Evolutionary conservation across 35 echinoderm and acorn worm species (phyloP).

Genomic region (Eucidaris tribuloides): DNA sequence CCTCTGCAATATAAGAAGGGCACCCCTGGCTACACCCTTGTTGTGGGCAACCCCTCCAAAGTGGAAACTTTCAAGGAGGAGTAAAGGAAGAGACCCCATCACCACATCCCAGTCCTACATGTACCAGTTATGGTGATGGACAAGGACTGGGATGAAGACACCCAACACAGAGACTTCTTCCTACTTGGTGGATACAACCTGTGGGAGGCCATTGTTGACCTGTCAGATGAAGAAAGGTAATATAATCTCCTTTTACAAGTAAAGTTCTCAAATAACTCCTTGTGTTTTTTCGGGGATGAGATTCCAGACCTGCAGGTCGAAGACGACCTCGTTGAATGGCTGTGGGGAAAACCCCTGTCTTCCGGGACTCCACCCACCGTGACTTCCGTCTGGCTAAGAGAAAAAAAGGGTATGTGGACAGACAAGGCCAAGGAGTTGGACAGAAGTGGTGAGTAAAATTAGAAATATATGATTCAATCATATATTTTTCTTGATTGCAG

Average conservation of each 20-base stretch:
- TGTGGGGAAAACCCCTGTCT: conserved; percentile 28
- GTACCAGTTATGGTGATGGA: background rate
- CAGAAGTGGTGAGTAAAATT: conserved; percentile 17
- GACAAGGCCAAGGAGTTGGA: conserved; percentile 46
- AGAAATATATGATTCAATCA: too few species aligned
- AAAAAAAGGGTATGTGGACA: conserved; percentile 28
- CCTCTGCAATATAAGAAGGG: background rate
- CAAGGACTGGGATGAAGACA: background rate
- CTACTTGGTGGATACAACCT: conserved; percentile 4
- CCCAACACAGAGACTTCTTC: background rate
- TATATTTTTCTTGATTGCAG: too few species aligned
- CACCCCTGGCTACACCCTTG: background rate
- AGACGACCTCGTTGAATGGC: conserved; percentile 50
- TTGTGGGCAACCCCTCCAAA: background rate
- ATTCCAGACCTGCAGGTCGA: too few species aligned
- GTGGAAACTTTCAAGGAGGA: background rate
- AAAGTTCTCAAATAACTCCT: too few species aligned
- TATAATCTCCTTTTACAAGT: too few species aligned
- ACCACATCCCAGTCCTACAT: background rate
- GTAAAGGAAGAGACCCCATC: background rate
- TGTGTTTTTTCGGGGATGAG: too few species aligned
- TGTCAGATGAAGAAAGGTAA: background rate
- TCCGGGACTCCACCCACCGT: conserved; percentile 45
- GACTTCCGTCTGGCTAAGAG: conserved; percentile 46
- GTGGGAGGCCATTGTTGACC: background rate